phyloP scores from a whole-genome alignment of 2,797 vertebrate species.

The Myotis findleyi region DNA sequence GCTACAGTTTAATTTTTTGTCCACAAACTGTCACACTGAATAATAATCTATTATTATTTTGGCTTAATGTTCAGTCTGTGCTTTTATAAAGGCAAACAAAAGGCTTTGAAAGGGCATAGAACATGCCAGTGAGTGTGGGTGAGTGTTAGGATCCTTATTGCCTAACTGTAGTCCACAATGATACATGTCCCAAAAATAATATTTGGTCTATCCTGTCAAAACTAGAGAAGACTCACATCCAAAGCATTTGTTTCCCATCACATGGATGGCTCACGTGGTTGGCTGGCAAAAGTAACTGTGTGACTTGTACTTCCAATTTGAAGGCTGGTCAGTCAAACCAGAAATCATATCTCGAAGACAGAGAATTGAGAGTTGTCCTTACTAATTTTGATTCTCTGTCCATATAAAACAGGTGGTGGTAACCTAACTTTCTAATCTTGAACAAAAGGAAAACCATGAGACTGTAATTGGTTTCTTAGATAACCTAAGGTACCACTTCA shows the following conservation, averaged over 20 bases:
- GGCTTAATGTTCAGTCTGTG: not conserved
- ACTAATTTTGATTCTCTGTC: not conserved
- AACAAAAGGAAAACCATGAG: not conserved
- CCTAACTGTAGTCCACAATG: not conserved
- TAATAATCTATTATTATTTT: constrained; percentile 38
- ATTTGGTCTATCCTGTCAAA: constrained; percentile 44
- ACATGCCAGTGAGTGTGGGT: not conserved
- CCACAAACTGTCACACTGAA: not conserved
- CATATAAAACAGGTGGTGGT: not conserved
- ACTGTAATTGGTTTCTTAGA: constrained; percentile 20
- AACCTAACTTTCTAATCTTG: not conserved
- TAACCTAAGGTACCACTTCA: not conserved
- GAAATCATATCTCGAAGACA: not conserved
- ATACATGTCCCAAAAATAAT: constrained; percentile 26
- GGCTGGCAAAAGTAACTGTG: not conserved
- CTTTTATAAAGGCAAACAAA: constrained; percentile 47
- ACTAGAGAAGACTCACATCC: not conserved
- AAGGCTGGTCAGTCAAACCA: not conserved
- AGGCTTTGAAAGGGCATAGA: not conserved
- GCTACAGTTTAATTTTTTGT: constrained; percentile 40
- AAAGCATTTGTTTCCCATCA: not conserved
- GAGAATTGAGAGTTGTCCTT: constrained; percentile 10
- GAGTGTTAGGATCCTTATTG: not conserved
- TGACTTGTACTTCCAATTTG: not conserved
- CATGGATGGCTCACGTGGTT: not conserved